Evolutionary conservation across 2,888 invertebrate species (phyloP).

Genomic region (Spodoptera exigua): DNA sequence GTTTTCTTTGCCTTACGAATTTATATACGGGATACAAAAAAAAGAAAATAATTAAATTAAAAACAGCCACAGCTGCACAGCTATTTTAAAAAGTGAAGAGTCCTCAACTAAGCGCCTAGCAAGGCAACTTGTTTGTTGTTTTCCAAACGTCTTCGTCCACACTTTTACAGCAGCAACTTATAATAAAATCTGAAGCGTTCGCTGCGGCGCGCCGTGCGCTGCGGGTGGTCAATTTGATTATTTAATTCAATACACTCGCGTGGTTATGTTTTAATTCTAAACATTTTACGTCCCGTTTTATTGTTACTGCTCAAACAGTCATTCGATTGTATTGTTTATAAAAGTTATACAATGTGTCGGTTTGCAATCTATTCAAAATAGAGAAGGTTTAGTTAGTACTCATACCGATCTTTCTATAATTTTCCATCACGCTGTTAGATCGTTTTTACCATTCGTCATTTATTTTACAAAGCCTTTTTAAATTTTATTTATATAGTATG

Average conservation of each 20-base stretch:
- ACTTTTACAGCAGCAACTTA: slow-evolving; percentile 8
- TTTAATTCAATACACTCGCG: background rate
- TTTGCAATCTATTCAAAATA: no score
- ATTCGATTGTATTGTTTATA: no score
- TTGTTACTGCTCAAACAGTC: no score
- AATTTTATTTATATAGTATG: no score
- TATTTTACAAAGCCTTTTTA: no score
- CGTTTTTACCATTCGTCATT: no score
- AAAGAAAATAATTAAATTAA: background rate
- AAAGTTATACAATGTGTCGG: no score
- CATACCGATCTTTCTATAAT: no score
- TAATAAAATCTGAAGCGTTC: slow-evolving; percentile 1
- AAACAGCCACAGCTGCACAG: background rate
- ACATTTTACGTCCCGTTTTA: no score
- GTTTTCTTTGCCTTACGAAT: background rate
- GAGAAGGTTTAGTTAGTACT: no score
- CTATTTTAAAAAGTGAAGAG: slow-evolving; percentile 10
- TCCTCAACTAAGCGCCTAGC: slow-evolving; percentile 5
- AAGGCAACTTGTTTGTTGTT: slow-evolving; percentile 14
- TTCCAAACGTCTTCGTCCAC: slow-evolving; percentile 3
- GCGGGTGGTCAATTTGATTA: background rate
- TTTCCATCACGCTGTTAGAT: no score
- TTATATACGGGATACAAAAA: background rate
- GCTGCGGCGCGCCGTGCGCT: background rate
- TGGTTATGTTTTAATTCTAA: no score